Evolutionary conservation across 2,797 vertebrate genomes (phyloP).

Genomic region (Cacajao melanocephalus): DNA sequence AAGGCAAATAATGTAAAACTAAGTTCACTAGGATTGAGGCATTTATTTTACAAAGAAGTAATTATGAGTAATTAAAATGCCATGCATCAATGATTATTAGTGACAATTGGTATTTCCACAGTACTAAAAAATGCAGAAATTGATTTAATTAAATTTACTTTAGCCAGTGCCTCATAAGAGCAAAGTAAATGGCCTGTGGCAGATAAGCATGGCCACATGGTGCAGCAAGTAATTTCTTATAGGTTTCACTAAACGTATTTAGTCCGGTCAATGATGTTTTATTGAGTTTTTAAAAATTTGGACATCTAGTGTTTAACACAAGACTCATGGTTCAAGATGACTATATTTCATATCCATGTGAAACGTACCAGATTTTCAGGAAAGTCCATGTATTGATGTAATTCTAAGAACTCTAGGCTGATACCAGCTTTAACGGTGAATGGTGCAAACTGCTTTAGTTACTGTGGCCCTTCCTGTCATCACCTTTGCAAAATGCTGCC

Average conservation of each 20-base stretch:
- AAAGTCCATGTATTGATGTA: not conserved
- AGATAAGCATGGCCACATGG: not conserved
- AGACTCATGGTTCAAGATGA: slow-evolving; percentile 17
- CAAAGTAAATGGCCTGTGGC: slow-evolving; percentile 39
- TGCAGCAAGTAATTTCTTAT: not conserved
- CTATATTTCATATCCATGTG: not conserved
- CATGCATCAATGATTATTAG: slow-evolving; percentile 44
- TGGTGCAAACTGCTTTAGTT: not conserved
- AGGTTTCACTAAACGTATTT: slow-evolving; percentile 10
- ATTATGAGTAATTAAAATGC: slow-evolving; percentile 60
- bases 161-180: slow-evolving; percentile 51
- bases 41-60: slow-evolving; percentile 58
- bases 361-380: not conserved
- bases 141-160: slow-evolving; percentile 67
- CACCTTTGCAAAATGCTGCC: not conserved
- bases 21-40: slow-evolving; percentile 45
- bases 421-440: not conserved
- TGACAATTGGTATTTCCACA: slow-evolving; percentile 24
- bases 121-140: slow-evolving; percentile 51
- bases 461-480: not conserved
- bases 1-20: slow-evolving; percentile 56
- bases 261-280: slow-evolving; percentile 42
- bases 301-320: slow-evolving; percentile 25
- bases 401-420: not conserved
- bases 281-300: slow-evolving; percentile 54